Percentiles rank a stretch among this genome's conserved stretches.
Conservation (phyloP, 2,888 invertebrate genomes). For the Drosophila kambysellisi region DNA sequence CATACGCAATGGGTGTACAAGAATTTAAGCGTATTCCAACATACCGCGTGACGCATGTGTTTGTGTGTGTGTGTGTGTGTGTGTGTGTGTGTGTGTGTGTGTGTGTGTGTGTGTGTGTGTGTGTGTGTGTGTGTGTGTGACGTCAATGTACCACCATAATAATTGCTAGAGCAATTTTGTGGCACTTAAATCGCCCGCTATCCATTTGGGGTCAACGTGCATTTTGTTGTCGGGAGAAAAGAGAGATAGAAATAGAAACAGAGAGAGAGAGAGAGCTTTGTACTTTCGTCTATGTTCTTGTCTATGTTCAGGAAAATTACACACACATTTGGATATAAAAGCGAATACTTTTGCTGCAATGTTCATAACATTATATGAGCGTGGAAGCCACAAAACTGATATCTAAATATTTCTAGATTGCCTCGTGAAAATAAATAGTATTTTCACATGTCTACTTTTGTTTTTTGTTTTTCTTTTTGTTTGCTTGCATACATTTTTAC, state of each 20-base stretch:
- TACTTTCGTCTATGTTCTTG: background rate
- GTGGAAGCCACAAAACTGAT: background rate
- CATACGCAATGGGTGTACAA: conserved; percentile 29
- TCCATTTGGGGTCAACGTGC: conserved; percentile 30
- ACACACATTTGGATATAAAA: conserved; percentile 4
- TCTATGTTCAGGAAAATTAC: conserved; percentile 2
- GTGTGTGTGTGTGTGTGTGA: background rate
- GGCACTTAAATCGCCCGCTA: conserved; percentile 20
- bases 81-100: background rate
- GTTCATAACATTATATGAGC: conserved; percentile 8
- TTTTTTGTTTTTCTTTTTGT: background rate
- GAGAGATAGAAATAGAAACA: background rate
- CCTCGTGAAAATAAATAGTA: background rate
- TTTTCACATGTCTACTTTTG: background rate
- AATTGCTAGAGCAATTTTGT: conserved; percentile 31
- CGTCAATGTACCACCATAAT: conserved; percentile 17
- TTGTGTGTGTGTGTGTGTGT: conserved; percentile 3
- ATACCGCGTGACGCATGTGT: background rate
- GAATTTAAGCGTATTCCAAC: conserved; percentile 1
- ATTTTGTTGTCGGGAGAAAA: background rate
- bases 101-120: background rate
- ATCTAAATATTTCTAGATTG: background rate
- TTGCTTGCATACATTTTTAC: background rate
- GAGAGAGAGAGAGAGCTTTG: background rate
- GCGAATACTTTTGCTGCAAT: conserved; percentile 15